Evolutionary conservation across 2,888 invertebrate species (phyloP), one percentile per base, ranked within the genome.

Genomic region (Clanis bilineata): DNA sequence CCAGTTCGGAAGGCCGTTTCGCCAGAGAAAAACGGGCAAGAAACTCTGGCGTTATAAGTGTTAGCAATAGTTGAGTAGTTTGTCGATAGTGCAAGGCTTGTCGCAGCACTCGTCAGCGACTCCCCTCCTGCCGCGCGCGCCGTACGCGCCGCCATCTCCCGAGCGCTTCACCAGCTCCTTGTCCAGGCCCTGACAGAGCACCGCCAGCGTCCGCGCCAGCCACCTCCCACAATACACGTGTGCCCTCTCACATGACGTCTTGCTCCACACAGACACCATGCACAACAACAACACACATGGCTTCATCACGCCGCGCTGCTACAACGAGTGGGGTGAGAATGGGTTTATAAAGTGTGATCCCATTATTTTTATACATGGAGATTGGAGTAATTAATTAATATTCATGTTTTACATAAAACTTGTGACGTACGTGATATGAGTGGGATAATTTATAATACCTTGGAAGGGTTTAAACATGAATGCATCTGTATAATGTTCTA

Each of bases 51-150:
- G 7, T 6, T 9, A 2, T 6, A 6, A 36, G 6, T 3, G 1
- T 15, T 58, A 58, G 41, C 59, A 59, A 43, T 43, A 59, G 5
- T n/a, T 15, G 5, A 68, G 59, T 9, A 73, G 59, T 22, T 68
- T 67, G 4, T 66, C 57, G 4, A 66, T 12, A 3, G 64, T 63
- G 59, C 72, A 71, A 3, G 43, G n/a, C 9, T 59, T 54, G 18
- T 64, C 62, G 39, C 71, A 72, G 66, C 73, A 74, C 21, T 73
- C 71, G 6, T 61, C 62, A 7, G 64, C 66, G 9, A 70, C 64
- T 12, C 71, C 43, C 55, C 55, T 32, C 55, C 69, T 72, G 28
- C 61, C 59, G 15, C 68, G 23, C 1, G 21, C 38, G 41, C 41
- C n/a, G 41, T 41, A 18, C 9, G 41, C 18, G 18, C 10, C 1